These are phyloP conservation scores for Calliscelio sp. DNA, from an alignment of 2,888 invertebrate genomes.

Conservation along the genomic window DNA sequence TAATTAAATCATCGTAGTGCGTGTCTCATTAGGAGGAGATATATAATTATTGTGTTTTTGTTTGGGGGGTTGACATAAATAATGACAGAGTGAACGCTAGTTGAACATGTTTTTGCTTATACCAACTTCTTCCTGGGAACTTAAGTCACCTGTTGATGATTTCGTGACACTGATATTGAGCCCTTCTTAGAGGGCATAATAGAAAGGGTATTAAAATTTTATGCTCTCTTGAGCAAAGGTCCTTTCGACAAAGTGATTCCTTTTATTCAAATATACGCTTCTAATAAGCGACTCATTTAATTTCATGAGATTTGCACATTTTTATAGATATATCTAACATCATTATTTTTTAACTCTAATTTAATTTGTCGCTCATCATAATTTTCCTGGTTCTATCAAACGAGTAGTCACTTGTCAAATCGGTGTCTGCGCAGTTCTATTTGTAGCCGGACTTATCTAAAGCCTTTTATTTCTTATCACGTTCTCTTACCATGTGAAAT, in stretches of 20 bases:
- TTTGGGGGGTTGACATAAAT: too few relatives aligned
- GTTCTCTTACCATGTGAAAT: conserved; percentile 3
- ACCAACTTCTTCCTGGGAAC: conserved; percentile 57
- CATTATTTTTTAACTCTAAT: too few relatives aligned
- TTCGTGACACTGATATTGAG: conserved; percentile 65
- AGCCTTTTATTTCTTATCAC: conserved; percentile 19
- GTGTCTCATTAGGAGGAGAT: too few relatives aligned
- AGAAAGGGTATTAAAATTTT: conserved; percentile 66
- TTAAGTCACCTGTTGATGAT: conserved; percentile 68
- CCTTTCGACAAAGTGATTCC: conserved; percentile 43
- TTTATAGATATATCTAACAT: not conserved
- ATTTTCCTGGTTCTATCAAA: too few relatives aligned
- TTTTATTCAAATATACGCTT: conserved; percentile 45
- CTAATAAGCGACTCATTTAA: conserved; percentile 25
- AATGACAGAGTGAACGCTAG: too few relatives aligned
- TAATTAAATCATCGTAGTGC: too few relatives aligned
- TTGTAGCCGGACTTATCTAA: conserved; percentile 29
- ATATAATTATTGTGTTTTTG: too few relatives aligned
- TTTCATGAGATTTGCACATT: conserved; percentile 22
- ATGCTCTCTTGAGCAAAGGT: conserved; percentile 65
- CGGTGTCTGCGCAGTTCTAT: conserved; percentile 22
- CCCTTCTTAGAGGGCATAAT: conserved; percentile 54
- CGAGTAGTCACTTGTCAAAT: too few relatives aligned
- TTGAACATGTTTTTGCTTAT: conserved; percentile 41
- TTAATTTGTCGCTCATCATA: not conserved